Percentiles rank a stretch among this genome's conserved stretches.
Conservation (phyloP, 2,113 vertebrate genomes). For the Aptenodytes forsteri region DNA sequence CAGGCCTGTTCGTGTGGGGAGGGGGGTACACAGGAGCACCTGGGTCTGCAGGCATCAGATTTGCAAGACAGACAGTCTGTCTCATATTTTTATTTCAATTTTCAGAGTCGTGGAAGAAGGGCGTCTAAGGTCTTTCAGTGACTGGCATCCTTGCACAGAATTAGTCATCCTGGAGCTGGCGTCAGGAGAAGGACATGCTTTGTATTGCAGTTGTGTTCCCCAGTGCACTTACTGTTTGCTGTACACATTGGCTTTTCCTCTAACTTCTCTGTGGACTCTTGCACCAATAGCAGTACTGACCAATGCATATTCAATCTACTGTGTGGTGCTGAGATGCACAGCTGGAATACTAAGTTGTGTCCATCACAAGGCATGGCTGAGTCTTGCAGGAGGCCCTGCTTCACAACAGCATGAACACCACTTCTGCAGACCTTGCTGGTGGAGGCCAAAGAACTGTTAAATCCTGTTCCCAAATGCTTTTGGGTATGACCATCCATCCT, state of each 20-base stretch:
- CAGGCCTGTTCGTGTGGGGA: background rate
- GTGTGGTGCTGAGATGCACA: background rate
- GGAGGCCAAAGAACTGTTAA: background rate
- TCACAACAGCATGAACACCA: background rate
- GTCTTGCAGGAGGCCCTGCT: background rate
- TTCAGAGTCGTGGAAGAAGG: background rate
- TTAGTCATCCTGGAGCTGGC: background rate
- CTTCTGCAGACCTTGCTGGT: background rate
- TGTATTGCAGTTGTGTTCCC: constrained; percentile 33
- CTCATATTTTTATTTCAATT: background rate
- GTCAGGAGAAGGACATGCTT: background rate
- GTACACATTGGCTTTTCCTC: constrained; percentile 30
- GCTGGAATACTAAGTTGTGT: background rate
- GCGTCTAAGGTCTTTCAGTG: background rate
- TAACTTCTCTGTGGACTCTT: constrained; percentile 24
- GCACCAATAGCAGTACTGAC: background rate
- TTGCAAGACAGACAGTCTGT: background rate
- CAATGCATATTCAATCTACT: background rate
- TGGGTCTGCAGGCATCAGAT: background rate
- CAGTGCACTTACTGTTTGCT: background rate
- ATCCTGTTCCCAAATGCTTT: background rate
- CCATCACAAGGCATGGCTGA: background rate
- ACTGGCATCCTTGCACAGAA: background rate
- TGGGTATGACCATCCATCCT: too few species aligned
- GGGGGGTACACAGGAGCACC: background rate